Base-by-base conservation (phyloP, 2,113 vertebrate species). In the Pimephales promelas region DNA sequence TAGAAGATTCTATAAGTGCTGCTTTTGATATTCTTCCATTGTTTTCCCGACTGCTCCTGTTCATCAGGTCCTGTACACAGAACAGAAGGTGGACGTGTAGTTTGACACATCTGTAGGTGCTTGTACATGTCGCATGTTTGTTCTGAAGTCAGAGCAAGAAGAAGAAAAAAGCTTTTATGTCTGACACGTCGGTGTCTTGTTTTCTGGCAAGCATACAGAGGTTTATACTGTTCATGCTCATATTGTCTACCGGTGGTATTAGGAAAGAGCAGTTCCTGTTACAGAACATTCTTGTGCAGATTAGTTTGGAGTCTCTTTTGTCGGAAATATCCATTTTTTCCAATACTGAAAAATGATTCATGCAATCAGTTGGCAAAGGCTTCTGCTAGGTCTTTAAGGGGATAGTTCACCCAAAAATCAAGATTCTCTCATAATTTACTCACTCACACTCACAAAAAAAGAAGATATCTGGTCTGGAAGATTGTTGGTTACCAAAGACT, bases 81-180 rank as follows among this genome's bases (percentile, higher is more conserved):
- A 68, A 71, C 22, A 71, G 40, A 72, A 45, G 40, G 40, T 72
- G n/a, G 68, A 72, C 11, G 31, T 76, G 74, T 43, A 16, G 31
- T 59, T 24, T 77, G 74, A 77, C 74, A 77, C 74, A 75, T 26
- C n/a, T 78, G 36, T 54, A 59, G 54, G 28, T 43, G 31, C 20
- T n/a, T 57, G 74, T 24, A 76, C 31, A 40, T 2, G 20, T n/a
- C 5, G 40, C 68, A 71, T 72, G 68, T 14, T 72, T 76, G 74
- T 11, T 24, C 28, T 57, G 14, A 43, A 78, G 22, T 61, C 75
- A 40, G 36, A 34, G 49, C 52, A n/a, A n/a, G 36, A 78, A 43
- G 54, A 56, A 61, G n/a, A 61, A 61, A 59, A 61, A 78, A 45
- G 75, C 56, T 78, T 45, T 78, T 4, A 61, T 78, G 56, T 43